phyloP scores from a whole-genome alignment of 2,113 vertebrate species.

The Orthonyx spaldingii region DNA sequence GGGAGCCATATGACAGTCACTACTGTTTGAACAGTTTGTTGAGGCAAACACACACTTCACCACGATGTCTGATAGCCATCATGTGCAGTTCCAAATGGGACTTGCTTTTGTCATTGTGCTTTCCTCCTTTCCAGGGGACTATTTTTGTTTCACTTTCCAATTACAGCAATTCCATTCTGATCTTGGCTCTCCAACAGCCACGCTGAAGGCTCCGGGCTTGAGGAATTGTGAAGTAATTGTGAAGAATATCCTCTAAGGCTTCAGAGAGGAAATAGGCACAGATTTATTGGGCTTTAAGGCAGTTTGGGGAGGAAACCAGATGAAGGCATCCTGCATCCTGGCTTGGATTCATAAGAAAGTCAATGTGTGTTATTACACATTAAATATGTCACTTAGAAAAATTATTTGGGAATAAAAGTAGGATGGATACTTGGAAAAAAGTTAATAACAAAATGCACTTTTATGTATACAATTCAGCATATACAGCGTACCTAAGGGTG shows the following conservation, averaged over 20 bases:
- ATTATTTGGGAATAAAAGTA: neutral
- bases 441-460: neutral
- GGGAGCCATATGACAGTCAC: neutral
- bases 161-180: slow-evolving; percentile 22
- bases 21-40: slow-evolving; percentile 11
- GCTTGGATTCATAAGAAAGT: slow-evolving; percentile 29
- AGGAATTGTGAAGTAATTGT: slow-evolving; percentile 51
- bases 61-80: neutral
- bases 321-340: slow-evolving; percentile 36
- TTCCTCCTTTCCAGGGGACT: neutral
- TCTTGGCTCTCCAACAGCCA: slow-evolving; percentile 35
- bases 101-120: neutral
- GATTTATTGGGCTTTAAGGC: slow-evolving; percentile 48
- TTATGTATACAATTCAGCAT: neutral
- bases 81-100: neutral
- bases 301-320: slow-evolving; percentile 10
- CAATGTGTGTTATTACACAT: neutral
- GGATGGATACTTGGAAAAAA: neutral
- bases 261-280: slow-evolving; percentile 48
- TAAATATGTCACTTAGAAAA: slow-evolving; percentile 25
- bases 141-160: slow-evolving; percentile 11
- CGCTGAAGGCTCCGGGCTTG: neutral
- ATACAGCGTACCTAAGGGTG: neutral
- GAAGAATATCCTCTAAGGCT: slow-evolving; percentile 52
- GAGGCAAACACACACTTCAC: neutral